Evolutionary conservation across 2,797 vertebrate species (phyloP).

Genomic region (Miichthys miiuy): DNA sequence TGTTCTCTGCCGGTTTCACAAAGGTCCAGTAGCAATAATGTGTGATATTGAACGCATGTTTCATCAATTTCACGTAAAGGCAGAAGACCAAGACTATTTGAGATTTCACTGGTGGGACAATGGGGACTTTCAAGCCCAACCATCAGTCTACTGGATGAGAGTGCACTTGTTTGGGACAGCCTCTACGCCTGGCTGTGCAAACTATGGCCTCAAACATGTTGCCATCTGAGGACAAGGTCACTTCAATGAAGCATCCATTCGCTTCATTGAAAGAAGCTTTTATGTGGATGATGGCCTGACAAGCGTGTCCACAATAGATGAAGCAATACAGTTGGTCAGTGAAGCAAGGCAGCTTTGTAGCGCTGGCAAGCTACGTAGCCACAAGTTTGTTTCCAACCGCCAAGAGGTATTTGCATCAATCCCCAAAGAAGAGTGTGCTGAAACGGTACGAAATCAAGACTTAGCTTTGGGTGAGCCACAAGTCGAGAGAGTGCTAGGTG

Average conservation of each 20-base stretch:
- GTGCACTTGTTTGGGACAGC: background rate
- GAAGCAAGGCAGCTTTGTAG: conserved; percentile 22
- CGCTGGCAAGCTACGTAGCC: background rate
- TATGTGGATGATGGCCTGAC: background rate
- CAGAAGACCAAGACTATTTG: conserved; percentile 4
- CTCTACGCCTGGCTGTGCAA: background rate
- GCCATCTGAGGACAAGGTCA: background rate
- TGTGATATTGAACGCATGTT: background rate
- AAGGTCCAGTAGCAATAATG: background rate
- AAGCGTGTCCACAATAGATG: background rate
- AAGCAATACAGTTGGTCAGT: background rate
- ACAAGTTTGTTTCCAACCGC: conserved; percentile 23
- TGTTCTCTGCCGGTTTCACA: background rate
- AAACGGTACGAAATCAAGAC: rapidly evolving
- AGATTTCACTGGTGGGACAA: conserved; percentile 10
- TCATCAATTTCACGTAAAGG: background rate
- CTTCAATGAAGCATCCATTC: background rate
- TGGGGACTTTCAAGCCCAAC: background rate
- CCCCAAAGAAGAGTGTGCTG: conserved; percentile 2
- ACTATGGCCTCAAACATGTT: background rate
- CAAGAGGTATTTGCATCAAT: background rate
- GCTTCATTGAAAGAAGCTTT: background rate
- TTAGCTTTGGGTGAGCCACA: background rate
- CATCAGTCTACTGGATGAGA: background rate
- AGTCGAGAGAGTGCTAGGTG: conserved; percentile 6